These are phyloP conservation scores for Ctenomys sociabilis DNA, from an alignment of 2,113 vertebrate genomes.

Conservation along the genomic window DNA sequence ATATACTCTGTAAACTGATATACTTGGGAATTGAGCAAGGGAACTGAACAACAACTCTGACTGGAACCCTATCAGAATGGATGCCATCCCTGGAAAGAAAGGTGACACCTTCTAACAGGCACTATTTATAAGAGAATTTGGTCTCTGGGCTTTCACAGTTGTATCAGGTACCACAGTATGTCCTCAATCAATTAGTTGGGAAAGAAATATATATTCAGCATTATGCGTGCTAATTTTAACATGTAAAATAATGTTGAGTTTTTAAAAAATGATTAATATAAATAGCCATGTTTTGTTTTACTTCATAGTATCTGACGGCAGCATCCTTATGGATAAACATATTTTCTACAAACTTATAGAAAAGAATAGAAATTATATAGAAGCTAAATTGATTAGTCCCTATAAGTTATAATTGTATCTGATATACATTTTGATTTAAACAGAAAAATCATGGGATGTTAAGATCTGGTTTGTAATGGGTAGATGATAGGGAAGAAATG, in stretches of 20 bases:
- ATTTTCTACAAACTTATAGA: background rate
- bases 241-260: constrained; percentile 6
- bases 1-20: background rate
- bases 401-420: background rate
- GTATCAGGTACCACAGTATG: background rate
- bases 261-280: background rate
- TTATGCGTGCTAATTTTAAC: background rate
- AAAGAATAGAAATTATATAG: background rate
- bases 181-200: background rate
- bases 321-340: background rate
- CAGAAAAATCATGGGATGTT: background rate
- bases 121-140: background rate
- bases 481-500: background rate
- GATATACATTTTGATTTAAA: background rate
- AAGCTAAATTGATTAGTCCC: background rate
- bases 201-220: background rate
- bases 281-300: background rate
- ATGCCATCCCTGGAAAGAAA: background rate
- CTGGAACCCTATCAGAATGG: background rate
- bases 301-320: background rate
- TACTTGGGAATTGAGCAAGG: background rate
- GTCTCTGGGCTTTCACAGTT: background rate
- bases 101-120: too few relatives aligned
- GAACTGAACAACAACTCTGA: background rate
- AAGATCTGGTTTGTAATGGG: background rate